A percentile compares a stretch with the other conserved stretches of the same genome.
phyloP scores from a whole-genome alignment of 2,113 vertebrate genomes.

The Channa maculata region DNA sequence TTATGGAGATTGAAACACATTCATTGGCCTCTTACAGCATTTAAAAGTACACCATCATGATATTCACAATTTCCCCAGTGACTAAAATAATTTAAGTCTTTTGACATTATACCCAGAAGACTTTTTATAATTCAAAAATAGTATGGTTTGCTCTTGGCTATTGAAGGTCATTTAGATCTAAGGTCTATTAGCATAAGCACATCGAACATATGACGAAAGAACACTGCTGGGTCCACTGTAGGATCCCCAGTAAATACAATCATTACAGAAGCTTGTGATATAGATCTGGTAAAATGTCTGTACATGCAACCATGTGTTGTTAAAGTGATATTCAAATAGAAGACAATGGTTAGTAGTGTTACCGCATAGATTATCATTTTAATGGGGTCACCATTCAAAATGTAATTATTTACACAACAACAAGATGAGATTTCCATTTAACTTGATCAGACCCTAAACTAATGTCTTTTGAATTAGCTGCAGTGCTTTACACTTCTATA shows the following conservation, averaged over 20 bases:
- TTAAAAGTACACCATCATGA: slow-evolving; percentile 56
- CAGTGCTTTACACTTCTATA: slow-evolving; percentile 51
- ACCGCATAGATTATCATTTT: slow-evolving; percentile 55
- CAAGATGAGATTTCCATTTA: slow-evolving; percentile 35
- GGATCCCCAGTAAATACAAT: slow-evolving; percentile 59
- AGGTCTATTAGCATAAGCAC: slow-evolving; percentile 71
- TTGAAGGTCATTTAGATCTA: slow-evolving; percentile 74
- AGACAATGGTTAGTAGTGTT: slow-evolving; percentile 42
- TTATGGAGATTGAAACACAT: slow-evolving; percentile 60
- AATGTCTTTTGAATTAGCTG: slow-evolving; percentile 42
- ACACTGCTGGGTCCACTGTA: slow-evolving; percentile 49
- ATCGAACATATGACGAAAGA: slow-evolving; percentile 53
- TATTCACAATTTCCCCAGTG: slow-evolving; percentile 48
- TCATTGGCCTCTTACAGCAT: slow-evolving; percentile 67
- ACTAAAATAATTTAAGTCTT: slow-evolving; percentile 75
- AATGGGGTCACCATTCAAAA: slow-evolving; percentile 42
- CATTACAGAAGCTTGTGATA: slow-evolving; percentile 57
- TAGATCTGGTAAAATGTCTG: slow-evolving; percentile 47
- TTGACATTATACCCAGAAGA: slow-evolving; percentile 68
- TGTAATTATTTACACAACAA: slow-evolving; percentile 41
- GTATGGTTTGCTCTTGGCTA: slow-evolving; percentile 64
- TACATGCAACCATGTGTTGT: slow-evolving; percentile 55
- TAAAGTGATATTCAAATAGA: slow-evolving; percentile 46
- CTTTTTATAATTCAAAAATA: slow-evolving; percentile 74
- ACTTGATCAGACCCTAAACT: slow-evolving; percentile 36